Conservation (phyloP, 1,140 invertebrate species). For the Megalopta genalis region DNA sequence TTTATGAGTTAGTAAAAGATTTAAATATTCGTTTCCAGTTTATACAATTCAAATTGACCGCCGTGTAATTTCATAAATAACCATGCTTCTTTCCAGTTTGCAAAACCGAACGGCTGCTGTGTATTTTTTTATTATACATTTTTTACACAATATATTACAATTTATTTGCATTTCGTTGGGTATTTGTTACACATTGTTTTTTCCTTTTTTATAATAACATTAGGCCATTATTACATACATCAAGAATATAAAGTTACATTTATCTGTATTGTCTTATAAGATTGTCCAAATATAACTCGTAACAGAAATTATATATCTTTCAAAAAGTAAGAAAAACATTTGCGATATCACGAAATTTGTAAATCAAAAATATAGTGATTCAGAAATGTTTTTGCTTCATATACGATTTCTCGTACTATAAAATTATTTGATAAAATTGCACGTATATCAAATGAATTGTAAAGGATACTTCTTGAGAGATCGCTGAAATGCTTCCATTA, state of each 20-base stretch:
- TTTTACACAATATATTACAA: constrained; percentile 36
- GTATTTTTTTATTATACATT: constrained; percentile 16
- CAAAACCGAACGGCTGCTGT: too few species aligned
- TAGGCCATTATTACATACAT: not conserved
- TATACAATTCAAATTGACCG: too few species aligned
- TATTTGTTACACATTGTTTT: not conserved
- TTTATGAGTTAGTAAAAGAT: too few species aligned
- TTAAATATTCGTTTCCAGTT: too few species aligned
- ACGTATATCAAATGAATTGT: constrained; percentile 66
- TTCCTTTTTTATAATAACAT: not conserved
- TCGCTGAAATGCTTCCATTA: constrained; percentile 80
- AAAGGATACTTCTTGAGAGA: constrained; percentile 80
- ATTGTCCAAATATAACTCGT: not conserved
- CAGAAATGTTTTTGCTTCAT: not conserved
- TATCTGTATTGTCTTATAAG: not conserved
- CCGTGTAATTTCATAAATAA: too few species aligned
- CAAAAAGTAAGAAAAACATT: not conserved
- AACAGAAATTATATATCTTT: not conserved
- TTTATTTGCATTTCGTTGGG: not conserved
- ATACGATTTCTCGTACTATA: not conserved
- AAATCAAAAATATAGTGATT: not conserved
- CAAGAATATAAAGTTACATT: not conserved
- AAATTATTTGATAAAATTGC: not conserved
- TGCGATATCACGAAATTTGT: not conserved
- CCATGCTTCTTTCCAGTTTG: too few species aligned